These are phyloP conservation scores for Oppia nitens DNA, from an alignment of 1,140 invertebrate genomes.

Conservation along the genomic window DNA sequence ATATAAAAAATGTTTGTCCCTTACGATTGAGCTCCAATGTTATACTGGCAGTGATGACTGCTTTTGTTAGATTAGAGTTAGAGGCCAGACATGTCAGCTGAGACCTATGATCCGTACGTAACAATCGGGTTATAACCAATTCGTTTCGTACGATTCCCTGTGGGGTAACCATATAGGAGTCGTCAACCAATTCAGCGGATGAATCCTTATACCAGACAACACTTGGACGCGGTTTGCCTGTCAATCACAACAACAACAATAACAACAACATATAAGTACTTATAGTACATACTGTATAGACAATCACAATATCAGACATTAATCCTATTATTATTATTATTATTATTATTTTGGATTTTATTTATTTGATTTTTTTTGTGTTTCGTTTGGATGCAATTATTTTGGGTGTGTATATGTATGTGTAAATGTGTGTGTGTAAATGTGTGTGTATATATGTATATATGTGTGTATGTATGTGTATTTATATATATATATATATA, in stretches of 20 bases:
- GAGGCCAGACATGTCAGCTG: constrained; percentile 65
- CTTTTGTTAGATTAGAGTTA: constrained; percentile 58
- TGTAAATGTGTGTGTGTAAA: too few relatives aligned
- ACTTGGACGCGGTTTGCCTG: constrained; percentile 54
- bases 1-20: too few relatives aligned
- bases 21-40: constrained; percentile 63
- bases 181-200: constrained; percentile 61
- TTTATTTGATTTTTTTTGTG: too few relatives aligned
- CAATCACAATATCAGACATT: too few relatives aligned
- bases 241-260: neutral
- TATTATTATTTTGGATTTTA: too few relatives aligned
- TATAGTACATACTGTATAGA: too few relatives aligned
- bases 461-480: too few relatives aligned
- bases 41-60: constrained; percentile 38
- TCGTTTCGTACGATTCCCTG: constrained; percentile 30
- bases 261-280: neutral
- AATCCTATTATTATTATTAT: too few relatives aligned
- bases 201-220: constrained; percentile 54
- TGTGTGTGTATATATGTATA: too few relatives aligned
- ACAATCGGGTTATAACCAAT: constrained; percentile 49
- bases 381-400: too few relatives aligned
- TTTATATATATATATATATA: too few relatives aligned
- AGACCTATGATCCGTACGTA: constrained; percentile 55
- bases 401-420: too few relatives aligned
- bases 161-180: constrained; percentile 48